Conservation (phyloP, 2,888 invertebrate genomes). For the Gymnoscelis rufifasciata region DNA sequence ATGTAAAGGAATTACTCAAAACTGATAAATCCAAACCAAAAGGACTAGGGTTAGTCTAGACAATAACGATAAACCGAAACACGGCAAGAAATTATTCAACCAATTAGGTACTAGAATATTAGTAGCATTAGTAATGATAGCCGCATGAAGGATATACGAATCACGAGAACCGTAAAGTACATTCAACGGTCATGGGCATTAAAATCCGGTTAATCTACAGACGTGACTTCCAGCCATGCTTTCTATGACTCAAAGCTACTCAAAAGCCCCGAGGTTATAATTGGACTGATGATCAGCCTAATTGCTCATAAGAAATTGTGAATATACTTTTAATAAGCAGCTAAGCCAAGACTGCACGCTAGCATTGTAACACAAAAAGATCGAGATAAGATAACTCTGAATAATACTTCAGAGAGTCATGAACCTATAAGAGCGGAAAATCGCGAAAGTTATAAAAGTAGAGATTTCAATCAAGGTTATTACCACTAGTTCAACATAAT, state of each 20-base stretch:
- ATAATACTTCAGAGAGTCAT: background rate
- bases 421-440: too few relatives aligned
- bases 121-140: background rate
- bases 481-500: too few relatives aligned
- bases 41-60: too few relatives aligned
- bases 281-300: background rate
- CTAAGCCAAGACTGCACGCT: background rate
- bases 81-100: too few relatives aligned
- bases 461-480: too few relatives aligned
- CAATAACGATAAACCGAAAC: too few relatives aligned
- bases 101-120: too few relatives aligned
- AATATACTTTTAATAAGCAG: constrained; percentile 2
- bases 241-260: constrained; percentile 13
- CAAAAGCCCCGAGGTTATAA: constrained; percentile 7
- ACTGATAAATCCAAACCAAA: too few relatives aligned
- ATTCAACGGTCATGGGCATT: constrained; percentile 8
- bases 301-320: background rate
- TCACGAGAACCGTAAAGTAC: constrained; percentile 20
- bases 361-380: background rate
- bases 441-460: too few relatives aligned
- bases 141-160: background rate
- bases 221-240: constrained; percentile 17
- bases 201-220: constrained; percentile 18
- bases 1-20: too few relatives aligned
- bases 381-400: background rate